phyloP scores from a whole-genome alignment of 2,888 invertebrate species.

The Rotaria magnacalcarata region DNA sequence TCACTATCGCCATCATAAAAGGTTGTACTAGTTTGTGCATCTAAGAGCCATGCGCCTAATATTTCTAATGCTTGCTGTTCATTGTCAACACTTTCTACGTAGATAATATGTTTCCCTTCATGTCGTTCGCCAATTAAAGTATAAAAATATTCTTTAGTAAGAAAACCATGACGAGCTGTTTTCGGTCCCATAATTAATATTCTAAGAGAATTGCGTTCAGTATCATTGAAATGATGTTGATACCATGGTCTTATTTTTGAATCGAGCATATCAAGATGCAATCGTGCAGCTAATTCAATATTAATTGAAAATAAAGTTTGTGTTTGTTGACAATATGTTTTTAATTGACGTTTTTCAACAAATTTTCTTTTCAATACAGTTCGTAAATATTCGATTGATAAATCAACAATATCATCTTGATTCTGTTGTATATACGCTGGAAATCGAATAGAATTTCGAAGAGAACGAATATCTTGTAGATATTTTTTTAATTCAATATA shows the following conservation, averaged over 20 bases:
- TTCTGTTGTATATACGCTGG: not conserved
- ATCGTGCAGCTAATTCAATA: not conserved
- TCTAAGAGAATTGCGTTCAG: not conserved
- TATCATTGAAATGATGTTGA: not conserved
- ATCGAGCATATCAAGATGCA: not conserved
- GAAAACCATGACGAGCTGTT: not conserved
- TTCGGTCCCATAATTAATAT: not conserved
- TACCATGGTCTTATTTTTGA: not conserved
- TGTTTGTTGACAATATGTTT: not conserved
- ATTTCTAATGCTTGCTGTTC: not conserved
- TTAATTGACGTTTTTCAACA: not conserved
- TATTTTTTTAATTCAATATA: not conserved
- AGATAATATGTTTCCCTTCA: not conserved
- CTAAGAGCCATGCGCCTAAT: not conserved
- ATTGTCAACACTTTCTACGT: not conserved
- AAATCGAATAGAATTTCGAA: not conserved
- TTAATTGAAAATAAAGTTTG: not conserved
- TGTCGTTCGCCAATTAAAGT: not conserved
- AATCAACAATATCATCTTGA: constrained; percentile 14
- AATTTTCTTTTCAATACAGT: not conserved
- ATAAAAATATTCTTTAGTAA: not conserved
- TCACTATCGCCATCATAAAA: not conserved
- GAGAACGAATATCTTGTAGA: not conserved
- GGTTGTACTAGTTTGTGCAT: not conserved
- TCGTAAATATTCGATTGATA: not conserved